Evolutionary conservation across 2,797 vertebrate species (phyloP).

Genomic region (Acanthopagrus latus): DNA sequence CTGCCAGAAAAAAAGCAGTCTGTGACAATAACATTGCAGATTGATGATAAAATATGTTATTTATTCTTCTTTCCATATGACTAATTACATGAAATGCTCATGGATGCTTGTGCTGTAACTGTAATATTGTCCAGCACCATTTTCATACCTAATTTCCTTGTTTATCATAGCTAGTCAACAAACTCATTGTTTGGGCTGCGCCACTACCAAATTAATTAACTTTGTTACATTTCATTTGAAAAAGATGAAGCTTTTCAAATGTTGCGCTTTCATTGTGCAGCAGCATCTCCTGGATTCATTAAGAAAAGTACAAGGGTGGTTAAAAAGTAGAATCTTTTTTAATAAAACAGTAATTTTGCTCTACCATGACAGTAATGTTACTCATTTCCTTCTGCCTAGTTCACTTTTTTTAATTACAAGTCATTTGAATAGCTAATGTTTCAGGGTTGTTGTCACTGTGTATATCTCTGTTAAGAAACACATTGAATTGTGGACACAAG

Average conservation of each 20-base stretch:
- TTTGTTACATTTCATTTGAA: neutral
- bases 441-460: no score
- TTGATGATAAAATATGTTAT: constrained; percentile 13
- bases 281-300: neutral
- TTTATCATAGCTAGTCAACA: neutral
- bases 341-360: no score
- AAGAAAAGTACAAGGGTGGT: no score
- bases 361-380: neutral
- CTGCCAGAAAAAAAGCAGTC: neutral
- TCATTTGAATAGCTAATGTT: no score
- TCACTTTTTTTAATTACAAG: no score
- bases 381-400: neutral
- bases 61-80: neutral
- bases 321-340: no score
- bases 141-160: neutral
- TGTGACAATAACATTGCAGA: constrained; percentile 3
- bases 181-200: neutral
- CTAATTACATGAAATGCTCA: neutral
- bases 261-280: neutral
- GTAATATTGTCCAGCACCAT: neutral
- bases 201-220: neutral
- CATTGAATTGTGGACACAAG: no score
- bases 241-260: neutral
- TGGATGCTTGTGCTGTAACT: neutral
- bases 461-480: no score